Conservation (phyloP, 2,797 vertebrate genomes). For the Gymnothorax reevesii region DNA sequence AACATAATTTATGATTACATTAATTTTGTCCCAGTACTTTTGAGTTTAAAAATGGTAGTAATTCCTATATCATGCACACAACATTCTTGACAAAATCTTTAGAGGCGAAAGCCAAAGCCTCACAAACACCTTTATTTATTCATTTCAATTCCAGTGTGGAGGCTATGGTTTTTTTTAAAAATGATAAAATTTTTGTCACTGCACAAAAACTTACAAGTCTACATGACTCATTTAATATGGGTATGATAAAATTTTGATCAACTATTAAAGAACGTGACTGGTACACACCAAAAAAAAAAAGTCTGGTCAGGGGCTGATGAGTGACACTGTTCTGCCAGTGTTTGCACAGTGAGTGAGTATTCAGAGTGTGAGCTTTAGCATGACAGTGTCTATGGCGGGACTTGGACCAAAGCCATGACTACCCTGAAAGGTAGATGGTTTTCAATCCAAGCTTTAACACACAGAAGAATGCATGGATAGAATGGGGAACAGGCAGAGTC, state of each 20-base stretch:
- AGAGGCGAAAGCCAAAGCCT: no score
- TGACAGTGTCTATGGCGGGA: neutral
- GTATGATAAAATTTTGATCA: neutral
- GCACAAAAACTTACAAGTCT: no score
- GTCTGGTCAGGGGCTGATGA: neutral
- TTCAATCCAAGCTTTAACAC: neutral
- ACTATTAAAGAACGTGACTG: neutral
- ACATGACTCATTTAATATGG: neutral
- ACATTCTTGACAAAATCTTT: no score
- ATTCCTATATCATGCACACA: no score
- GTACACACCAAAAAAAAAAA: neutral
- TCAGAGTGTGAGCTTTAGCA: constrained; percentile 13
- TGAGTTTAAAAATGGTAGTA: no score
- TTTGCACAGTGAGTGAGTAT: neutral
- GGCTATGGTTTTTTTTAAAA: no score
- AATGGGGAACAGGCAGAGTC: neutral
- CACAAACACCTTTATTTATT: no score
- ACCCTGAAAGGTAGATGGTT: neutral
- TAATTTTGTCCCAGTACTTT: no score
- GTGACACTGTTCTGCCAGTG: neutral
- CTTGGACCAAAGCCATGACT: neutral
- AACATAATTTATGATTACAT: no score
- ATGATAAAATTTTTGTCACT: no score
- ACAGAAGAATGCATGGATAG: neutral
- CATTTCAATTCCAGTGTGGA: no score